Base-by-base conservation (phyloP, 2,113 vertebrate species). In the Thalassoma bifasciatum region DNA sequence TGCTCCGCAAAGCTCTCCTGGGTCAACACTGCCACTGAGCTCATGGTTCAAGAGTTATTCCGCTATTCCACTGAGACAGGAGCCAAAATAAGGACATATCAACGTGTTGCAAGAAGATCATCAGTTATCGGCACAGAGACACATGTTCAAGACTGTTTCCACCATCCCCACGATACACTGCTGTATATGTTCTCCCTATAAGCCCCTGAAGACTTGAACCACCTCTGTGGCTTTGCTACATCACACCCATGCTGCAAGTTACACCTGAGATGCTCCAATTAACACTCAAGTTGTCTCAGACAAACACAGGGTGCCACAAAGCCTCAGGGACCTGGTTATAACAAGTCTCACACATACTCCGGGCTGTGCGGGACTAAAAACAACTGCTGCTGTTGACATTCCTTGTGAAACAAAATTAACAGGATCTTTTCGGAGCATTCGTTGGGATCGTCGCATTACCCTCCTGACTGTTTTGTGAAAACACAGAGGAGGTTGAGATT, bases 41-140 rank as follows among this genome's bases (percentile, higher is more conserved):
- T 95, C 94, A 96, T 96, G 77, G 91, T 93, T 93, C 83, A 93
- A 95, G 93, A 89, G 87, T 92, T 88, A 87, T 94, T 94, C 94
- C 93, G 88, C 91, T 92, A 86, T 92, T 92, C 92, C 88, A 82
- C 92, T 93, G 21, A 36, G 34, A 77, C 9, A 30, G 69, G 42
- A 36, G 2, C 16, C 14, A 0, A 22, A 1, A 13, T n/a, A 2
- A 22, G 1, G 44, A 46, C 14, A 46, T 14, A 19, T 17, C 14
- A 46, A 17, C 30, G 14, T 17, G 14, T 16, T 42, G 5, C 8
- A 19, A 1, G 42, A 14, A 7, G 30, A 30, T 17, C 17, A 19
- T 19, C 14, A 17, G 44, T 5, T 42, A 7, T 7, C 5, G 5
- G 7, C 7, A 16, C 19, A 47, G 24, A 46, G 2, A 52, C 9